phyloP scores from a whole-genome alignment of 1,140 invertebrate species.

The Micrasema longulum region DNA sequence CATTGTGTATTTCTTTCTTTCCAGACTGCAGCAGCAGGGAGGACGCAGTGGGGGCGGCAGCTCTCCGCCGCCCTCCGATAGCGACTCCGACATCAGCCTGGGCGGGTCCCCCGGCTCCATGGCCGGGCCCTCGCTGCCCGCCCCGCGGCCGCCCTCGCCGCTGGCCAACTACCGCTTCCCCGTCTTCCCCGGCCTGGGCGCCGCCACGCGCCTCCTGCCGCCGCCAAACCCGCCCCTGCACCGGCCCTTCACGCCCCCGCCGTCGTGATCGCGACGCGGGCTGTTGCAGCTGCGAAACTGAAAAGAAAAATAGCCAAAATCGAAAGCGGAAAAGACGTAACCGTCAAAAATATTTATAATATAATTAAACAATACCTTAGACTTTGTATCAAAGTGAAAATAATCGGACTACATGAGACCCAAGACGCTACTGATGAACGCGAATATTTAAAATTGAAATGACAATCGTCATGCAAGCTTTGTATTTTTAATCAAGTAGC shows the following conservation, averaged over 20 bases:
- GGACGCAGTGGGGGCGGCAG: constrained; percentile 50
- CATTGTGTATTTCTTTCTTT: constrained; percentile 39
- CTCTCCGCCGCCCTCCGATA: constrained; percentile 51
- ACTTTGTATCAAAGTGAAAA: too few relatives aligned
- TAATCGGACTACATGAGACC: too few relatives aligned
- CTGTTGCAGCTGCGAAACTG: constrained; percentile 12
- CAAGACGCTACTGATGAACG: too few relatives aligned
- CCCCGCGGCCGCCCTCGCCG: constrained; percentile 24
- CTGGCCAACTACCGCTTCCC: constrained; percentile 39
- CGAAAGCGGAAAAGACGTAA: background rate
- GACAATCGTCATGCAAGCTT: too few relatives aligned
- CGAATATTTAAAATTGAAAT: too few relatives aligned
- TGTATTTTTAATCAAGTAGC: too few relatives aligned
- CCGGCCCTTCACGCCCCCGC: constrained; percentile 53
- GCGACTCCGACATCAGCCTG: constrained; percentile 52
- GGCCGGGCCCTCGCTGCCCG: constrained; percentile 8
- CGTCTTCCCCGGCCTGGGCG: constrained; percentile 25
- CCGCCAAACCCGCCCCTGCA: constrained; percentile 48
- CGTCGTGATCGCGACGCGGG: constrained; percentile 47
- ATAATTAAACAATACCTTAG: too few relatives aligned
- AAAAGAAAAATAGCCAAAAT: too few relatives aligned
- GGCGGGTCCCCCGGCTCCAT: constrained; percentile 45
- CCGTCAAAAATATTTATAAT: too few relatives aligned
- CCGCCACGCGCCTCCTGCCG: constrained; percentile 45
- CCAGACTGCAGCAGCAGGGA: constrained; percentile 51